Evolutionary conservation across 2,113 vertebrate species (phyloP).

Genomic region (Ibidorhyncha struthersii): DNA sequence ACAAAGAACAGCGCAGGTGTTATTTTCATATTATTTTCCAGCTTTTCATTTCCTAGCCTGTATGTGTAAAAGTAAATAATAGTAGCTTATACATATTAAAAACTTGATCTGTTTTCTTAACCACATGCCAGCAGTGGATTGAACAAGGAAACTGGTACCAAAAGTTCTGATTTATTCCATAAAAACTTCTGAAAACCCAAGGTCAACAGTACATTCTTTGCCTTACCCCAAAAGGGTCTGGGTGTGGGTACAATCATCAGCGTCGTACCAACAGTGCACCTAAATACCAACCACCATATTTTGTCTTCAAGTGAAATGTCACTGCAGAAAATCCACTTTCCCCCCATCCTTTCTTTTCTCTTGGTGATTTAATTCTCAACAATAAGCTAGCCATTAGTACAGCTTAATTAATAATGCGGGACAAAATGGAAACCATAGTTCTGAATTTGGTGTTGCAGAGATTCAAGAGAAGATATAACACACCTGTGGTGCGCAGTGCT

Average conservation of each 20-base stretch:
- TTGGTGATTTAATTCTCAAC: not conserved
- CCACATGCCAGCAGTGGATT: not conserved
- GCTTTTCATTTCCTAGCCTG: not conserved
- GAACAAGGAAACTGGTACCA: not conserved
- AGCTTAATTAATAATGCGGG: too few relatives aligned
- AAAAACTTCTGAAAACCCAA: not conserved
- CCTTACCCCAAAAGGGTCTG: not conserved
- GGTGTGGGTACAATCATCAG: accelerated
- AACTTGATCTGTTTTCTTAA: not conserved
- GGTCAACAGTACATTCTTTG: not conserved
- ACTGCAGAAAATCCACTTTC: not conserved
- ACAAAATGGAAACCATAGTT: not conserved
- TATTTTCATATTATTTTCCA: not conserved
- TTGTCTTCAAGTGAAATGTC: not conserved
- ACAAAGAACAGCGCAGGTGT: not conserved
- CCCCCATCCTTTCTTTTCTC: not conserved
- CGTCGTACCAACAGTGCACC: accelerated
- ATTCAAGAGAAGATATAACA: not conserved
- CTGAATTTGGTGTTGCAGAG: not conserved
- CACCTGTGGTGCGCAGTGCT: too few relatives aligned
- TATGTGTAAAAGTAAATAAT: not conserved
- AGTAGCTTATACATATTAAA: not conserved
- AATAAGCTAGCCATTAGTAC: not conserved
- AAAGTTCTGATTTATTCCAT: not conserved
- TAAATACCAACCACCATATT: accelerated